Evolutionary conservation across 37 sponge, comb jelly and placozoan genomes (phyloP).

Genomic region (Theonella swinhoei): DNA sequence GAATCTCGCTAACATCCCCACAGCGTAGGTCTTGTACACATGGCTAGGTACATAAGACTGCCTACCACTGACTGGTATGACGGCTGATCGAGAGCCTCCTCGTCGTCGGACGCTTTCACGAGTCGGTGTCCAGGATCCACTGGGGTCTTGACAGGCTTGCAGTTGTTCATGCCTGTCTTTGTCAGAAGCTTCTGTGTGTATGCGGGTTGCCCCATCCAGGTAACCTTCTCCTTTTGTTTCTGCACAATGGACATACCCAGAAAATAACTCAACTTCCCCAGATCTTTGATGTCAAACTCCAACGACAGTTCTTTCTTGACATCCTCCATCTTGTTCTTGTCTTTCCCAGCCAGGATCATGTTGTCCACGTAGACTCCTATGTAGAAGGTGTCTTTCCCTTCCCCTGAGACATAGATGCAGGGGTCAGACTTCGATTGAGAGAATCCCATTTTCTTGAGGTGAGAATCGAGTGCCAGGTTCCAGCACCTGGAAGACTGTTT

Average conservation of each 20-base stretch:
- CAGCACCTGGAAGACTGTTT: conserved; percentile 47
- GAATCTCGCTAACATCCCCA: conserved; percentile 2
- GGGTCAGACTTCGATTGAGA: conserved; percentile 33
- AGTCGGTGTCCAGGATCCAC: conserved; percentile 14
- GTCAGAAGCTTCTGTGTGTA: conserved; percentile 19
- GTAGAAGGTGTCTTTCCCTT: background rate
- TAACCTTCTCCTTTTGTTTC: conserved; percentile 4
- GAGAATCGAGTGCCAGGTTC: conserved; percentile 35
- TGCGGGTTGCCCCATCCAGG: no score
- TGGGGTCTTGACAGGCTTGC: conserved; percentile 28
- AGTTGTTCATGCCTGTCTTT: conserved; percentile 9
- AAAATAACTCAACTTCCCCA: conserved; percentile 29
- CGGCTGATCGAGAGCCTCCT: conserved; percentile 4
- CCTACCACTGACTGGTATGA: conserved; percentile 39
- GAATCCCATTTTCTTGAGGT: conserved; percentile 50
- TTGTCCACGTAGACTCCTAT: no score
- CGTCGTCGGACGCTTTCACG: conserved; percentile 22
- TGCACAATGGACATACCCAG: conserved; percentile 36
- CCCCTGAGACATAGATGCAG: conserved; percentile 13
- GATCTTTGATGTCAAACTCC: conserved; percentile 42
- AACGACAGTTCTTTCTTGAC: background rate
- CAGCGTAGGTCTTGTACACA: conserved; percentile 38
- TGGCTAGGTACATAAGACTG: conserved; percentile 37
- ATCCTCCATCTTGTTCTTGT: background rate
- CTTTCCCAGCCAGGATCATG: conserved; percentile 25